A percentile compares a stretch with the other conserved stretches of the same genome.
These are phyloP conservation scores for Rachycentron canadum DNA, from an alignment of 2,797 vertebrate genomes.

Conservation along the genomic window DNA sequence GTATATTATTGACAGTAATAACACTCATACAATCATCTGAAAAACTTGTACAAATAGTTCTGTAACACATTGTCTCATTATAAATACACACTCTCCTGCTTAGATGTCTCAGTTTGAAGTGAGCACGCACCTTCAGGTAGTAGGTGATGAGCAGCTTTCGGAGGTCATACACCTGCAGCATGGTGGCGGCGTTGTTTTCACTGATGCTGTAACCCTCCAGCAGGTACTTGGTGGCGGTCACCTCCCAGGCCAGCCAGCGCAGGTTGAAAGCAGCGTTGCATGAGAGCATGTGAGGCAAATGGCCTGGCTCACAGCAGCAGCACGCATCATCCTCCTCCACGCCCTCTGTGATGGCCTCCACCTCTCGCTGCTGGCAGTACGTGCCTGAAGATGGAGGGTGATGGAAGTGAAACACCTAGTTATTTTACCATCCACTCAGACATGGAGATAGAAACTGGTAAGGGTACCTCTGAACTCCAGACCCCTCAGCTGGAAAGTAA, in stretches of 20 bases:
- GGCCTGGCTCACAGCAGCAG: conserved; percentile 94
- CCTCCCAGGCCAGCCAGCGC: conserved; percentile 97
- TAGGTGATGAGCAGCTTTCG: conserved; percentile 94
- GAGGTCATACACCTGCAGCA: conserved; percentile 97
- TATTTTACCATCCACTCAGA: not conserved
- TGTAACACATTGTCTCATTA: not conserved
- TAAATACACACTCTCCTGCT: not conserved
- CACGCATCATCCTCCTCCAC: conserved; percentile 94
- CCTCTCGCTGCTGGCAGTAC: conserved; percentile 97
- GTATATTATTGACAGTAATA: not conserved
- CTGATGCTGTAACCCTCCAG: conserved; percentile 97
- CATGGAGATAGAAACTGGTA: conserved; percentile 14
- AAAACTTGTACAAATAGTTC: not conserved
- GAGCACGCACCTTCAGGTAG: conserved; percentile 91
- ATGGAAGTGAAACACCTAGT: not conserved
- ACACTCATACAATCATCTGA: not conserved
- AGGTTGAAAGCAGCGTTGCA: conserved; percentile 95
- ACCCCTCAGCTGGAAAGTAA: conserved; percentile 96
- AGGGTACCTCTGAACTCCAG: conserved; percentile 96
- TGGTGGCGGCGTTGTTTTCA: conserved; percentile 95
- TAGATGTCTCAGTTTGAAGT: not conserved
- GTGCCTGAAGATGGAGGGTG: conserved; percentile 86
- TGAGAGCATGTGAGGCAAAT: conserved; percentile 92
- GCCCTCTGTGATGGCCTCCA: conserved; percentile 97
- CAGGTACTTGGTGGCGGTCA: conserved; percentile 93